phyloP scores from a whole-genome alignment of 2,113 vertebrate genomes.

The Poecilia latipinna region DNA sequence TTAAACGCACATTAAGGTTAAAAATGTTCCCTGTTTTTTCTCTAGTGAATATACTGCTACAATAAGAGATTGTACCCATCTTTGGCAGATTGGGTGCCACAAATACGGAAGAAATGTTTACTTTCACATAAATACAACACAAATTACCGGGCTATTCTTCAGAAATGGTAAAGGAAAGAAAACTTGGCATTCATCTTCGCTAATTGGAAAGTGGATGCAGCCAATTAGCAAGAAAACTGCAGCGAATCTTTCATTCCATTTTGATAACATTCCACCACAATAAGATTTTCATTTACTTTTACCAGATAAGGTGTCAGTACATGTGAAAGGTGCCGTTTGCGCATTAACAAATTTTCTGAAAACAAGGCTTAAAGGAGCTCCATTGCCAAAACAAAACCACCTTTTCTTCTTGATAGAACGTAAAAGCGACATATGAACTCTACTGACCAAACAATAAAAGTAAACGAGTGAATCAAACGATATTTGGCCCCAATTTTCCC shows the following conservation, averaged over 20 bases:
- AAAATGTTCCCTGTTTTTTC: background rate
- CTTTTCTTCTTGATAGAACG: slow-evolving; percentile 32
- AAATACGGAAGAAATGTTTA: background rate
- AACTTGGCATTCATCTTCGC: no score
- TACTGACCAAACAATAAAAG: slow-evolving; percentile 5
- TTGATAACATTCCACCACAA: no score
- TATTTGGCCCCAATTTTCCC: slow-evolving; percentile 1
- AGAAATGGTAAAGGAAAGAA: background rate
- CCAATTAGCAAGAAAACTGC: no score
- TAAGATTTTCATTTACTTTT: background rate
- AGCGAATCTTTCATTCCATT: no score
- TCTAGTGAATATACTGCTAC: background rate
- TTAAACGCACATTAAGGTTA: background rate
- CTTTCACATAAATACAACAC: background rate
- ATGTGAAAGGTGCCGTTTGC: background rate
- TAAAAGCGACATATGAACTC: slow-evolving; percentile 32
- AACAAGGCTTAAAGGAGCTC: background rate
- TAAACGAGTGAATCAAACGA: background rate
- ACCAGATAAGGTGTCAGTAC: background rate
- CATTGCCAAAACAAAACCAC: background rate
- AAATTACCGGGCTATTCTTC: background rate
- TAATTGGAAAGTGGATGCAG: no score
- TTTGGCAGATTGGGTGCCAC: background rate
- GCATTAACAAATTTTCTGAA: no score
- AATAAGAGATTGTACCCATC: background rate